phyloP scores from a whole-genome alignment of 2,888 invertebrate species.

The Gisinianus flammeolus region DNA sequence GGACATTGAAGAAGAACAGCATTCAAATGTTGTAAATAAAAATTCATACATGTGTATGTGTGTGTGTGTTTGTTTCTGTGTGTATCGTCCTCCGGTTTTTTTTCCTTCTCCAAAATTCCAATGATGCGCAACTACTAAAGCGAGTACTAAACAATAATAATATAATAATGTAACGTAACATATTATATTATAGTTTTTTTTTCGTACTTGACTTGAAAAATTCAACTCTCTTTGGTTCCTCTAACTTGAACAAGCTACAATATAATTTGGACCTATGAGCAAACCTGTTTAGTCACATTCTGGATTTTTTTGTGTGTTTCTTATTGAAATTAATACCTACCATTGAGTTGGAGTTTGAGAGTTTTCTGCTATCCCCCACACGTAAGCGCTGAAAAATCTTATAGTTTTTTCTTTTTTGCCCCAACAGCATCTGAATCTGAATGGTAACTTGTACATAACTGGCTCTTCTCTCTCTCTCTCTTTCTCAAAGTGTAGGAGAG shows the following conservation, averaged over 20 bases:
- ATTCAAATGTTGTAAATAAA: too few species aligned
- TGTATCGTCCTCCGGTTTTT: too few species aligned
- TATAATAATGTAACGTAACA: background rate
- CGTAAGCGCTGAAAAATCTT: background rate
- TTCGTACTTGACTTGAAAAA: background rate
- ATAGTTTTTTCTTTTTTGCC: background rate
- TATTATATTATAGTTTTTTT: slow-evolving; percentile 20
- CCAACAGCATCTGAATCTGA: too few species aligned
- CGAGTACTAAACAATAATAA: too few species aligned
- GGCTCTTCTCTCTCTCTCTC: background rate
- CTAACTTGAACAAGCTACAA: slow-evolving; percentile 18
- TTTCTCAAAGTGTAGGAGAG: slow-evolving; percentile 20
- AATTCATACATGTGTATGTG: background rate
- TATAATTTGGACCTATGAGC: slow-evolving; percentile 30
- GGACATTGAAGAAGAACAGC: too few species aligned
- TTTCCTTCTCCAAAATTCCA: too few species aligned
- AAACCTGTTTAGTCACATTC: slow-evolving; percentile 43
- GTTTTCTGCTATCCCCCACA: background rate
- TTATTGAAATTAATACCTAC: slow-evolving; percentile 38
- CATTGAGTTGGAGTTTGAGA: slow-evolving; percentile 15
- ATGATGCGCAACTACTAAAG: too few species aligned
- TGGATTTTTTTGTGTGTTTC: slow-evolving; percentile 36
- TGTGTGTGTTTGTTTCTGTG: too few species aligned
- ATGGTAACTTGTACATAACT: slow-evolving; percentile 9
- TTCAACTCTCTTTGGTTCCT: background rate